phyloP scores from a whole-genome alignment of 2,888 invertebrate species.

The Cerastis rubricosa region DNA sequence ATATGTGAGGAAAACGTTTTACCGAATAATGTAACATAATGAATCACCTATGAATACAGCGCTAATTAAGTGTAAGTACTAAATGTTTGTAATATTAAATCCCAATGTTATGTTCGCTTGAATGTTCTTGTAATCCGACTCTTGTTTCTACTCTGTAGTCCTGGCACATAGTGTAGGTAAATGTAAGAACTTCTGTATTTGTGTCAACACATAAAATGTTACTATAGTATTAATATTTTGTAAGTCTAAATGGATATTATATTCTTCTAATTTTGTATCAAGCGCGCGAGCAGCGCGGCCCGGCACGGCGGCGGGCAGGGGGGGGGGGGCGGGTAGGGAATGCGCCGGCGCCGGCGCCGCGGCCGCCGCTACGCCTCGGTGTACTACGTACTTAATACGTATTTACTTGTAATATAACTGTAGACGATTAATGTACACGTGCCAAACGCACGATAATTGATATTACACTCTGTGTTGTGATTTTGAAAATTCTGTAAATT shows the following conservation, averaged over 20 bases:
- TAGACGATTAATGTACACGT: conserved; percentile 84
- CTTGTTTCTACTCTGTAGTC: conserved; percentile 68
- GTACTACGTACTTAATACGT: conserved; percentile 81
- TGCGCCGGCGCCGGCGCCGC: conserved; percentile 61
- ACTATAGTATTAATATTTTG: conserved; percentile 87
- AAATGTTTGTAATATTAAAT: conserved; percentile 63
- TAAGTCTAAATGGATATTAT: conserved; percentile 90
- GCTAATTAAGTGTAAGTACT: conserved; percentile 61
- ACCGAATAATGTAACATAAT: conserved; percentile 66
- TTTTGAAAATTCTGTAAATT: conserved; percentile 91
- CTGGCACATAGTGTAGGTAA: conserved; percentile 81
- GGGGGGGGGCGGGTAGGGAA: conserved; percentile 64
- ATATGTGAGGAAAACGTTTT: conserved; percentile 68
- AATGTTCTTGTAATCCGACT: conserved; percentile 66
- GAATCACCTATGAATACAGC: conserved; percentile 71
- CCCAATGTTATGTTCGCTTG: conserved; percentile 66
- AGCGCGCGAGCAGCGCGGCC: conserved; percentile 75
- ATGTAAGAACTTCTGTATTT: conserved; percentile 83
- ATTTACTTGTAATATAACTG: conserved; percentile 82
- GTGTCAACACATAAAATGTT: conserved; percentile 85
- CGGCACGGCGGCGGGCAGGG: conserved; percentile 61
- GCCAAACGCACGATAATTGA: conserved; percentile 89
- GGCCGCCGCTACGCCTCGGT: conserved; percentile 62
- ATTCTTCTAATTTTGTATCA: conserved; percentile 91
- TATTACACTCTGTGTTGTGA: conserved; percentile 92